Percentiles rank a stretch among this genome's conserved stretches.
phyloP scores from a whole-genome alignment of 2,888 invertebrate genomes.

The Conops quadrifasciatus region DNA sequence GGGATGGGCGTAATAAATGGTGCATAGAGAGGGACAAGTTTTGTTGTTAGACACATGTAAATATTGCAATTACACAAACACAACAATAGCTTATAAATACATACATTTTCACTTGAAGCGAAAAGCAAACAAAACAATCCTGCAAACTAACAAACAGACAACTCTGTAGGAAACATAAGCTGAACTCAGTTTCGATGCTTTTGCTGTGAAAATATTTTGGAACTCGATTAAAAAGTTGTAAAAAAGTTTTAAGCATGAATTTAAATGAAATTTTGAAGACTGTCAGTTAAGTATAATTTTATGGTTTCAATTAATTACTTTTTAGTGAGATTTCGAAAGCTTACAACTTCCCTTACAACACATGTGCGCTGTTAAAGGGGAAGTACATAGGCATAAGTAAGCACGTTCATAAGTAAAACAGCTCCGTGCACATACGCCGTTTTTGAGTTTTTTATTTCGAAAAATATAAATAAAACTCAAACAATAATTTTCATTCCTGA shows the following conservation, averaged over 20 bases:
- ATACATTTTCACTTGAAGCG: not conserved
- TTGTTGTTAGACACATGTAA: conserved; percentile 24
- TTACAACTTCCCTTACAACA: too few species aligned
- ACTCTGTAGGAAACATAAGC: not conserved
- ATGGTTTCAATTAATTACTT: conserved; percentile 28
- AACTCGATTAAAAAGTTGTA: conserved; percentile 18
- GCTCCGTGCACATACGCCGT: too few species aligned
- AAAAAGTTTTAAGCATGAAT: conserved; percentile 5
- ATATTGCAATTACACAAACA: conserved; percentile 24
- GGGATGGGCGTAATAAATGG: too few species aligned
- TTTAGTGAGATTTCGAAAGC: conserved; percentile 9
- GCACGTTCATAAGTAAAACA: too few species aligned
- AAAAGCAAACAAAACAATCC: not conserved
- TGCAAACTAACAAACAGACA: not conserved
- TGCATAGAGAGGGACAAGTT: too few species aligned
- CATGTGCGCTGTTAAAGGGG: too few species aligned
- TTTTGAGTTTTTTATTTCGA: too few species aligned
- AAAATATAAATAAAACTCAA: too few species aligned
- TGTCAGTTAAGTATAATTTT: conserved; percentile 17
- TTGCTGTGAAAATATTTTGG: conserved; percentile 19
- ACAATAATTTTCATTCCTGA: too few species aligned
- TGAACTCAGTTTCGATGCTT: conserved; percentile 6
- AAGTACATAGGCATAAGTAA: too few species aligned
- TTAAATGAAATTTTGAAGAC: conserved; percentile 18
- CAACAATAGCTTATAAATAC: too few species aligned